Evolutionary conservation across 2,113 vertebrate genomes (phyloP).

Genomic region (Mesitornis unicolor): DNA sequence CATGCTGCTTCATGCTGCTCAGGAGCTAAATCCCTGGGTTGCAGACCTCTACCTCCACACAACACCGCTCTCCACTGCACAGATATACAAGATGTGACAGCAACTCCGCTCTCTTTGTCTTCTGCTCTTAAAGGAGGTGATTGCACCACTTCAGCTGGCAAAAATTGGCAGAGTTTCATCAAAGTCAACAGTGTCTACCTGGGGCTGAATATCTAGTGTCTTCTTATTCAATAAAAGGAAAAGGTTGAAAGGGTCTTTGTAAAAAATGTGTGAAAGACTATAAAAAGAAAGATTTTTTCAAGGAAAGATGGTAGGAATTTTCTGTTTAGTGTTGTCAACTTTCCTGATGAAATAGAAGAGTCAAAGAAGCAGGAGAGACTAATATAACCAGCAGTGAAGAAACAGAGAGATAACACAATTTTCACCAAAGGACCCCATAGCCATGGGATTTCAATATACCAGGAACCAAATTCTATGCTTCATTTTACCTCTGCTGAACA

Average conservation of each 20-base stretch:
- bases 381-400: not conserved
- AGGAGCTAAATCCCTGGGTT: not conserved
- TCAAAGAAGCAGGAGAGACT: not conserved
- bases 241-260: not conserved
- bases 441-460: not conserved
- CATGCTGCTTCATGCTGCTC: not conserved
- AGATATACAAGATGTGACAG: rapidly evolving
- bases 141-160: not conserved
- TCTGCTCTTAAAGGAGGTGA: not conserved
- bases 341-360: not conserved
- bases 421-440: not conserved
- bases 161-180: not conserved
- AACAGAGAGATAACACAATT: not conserved
- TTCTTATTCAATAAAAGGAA: not conserved
- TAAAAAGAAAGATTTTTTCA: not conserved
- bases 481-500: not conserved
- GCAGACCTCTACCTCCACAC: not conserved
- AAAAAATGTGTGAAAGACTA: not conserved
- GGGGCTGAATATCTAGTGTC: not conserved
- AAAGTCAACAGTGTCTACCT: not conserved
- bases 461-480: not conserved
- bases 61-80: rapidly evolving
- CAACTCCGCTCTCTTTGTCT: not conserved
- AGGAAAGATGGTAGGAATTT: not conserved
- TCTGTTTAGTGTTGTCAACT: not conserved